phyloP scores from a whole-genome alignment of 2,113 vertebrate species.

The Donacobius atricapilla region DNA sequence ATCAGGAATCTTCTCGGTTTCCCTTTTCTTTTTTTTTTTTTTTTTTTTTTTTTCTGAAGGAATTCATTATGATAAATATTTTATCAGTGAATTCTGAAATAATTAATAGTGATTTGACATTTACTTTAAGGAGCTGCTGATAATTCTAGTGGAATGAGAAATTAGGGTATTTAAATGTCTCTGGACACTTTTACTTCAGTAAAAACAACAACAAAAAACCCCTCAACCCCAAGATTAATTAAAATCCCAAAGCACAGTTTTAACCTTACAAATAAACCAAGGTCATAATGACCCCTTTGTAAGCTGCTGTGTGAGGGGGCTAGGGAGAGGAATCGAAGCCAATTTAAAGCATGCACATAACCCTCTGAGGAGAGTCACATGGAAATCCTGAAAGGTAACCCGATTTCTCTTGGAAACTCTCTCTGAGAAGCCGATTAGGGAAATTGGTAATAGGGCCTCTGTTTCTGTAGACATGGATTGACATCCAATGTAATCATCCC shows the following conservation, averaged over 20 bases:
- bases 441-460: rapidly evolving
- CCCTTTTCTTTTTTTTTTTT: too few species aligned
- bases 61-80: constrained; percentile 12
- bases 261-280: not conserved
- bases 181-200: not conserved
- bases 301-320: not conserved
- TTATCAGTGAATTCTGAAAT: constrained; percentile 16
- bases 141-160: not conserved
- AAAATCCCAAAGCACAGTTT: not conserved
- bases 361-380: not conserved
- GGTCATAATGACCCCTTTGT: not conserved
- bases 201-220: not conserved
- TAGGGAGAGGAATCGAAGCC: not conserved
- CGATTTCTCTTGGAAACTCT: not conserved
- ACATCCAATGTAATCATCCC: not conserved
- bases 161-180: not conserved
- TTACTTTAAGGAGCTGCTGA: not conserved
- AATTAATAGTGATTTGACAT: constrained; percentile 13
- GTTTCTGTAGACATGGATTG: not conserved
- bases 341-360: not conserved
- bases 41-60: not conserved
- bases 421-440: not conserved
- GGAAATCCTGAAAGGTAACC: not conserved
- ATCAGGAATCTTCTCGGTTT: not conserved
- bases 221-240: not conserved